Percentiles rank a stretch among this genome's conserved stretches.
Evolutionary conservation across 2,797 vertebrate genomes (phyloP).

Genomic region (Hoplostethus atlanticus): DNA sequence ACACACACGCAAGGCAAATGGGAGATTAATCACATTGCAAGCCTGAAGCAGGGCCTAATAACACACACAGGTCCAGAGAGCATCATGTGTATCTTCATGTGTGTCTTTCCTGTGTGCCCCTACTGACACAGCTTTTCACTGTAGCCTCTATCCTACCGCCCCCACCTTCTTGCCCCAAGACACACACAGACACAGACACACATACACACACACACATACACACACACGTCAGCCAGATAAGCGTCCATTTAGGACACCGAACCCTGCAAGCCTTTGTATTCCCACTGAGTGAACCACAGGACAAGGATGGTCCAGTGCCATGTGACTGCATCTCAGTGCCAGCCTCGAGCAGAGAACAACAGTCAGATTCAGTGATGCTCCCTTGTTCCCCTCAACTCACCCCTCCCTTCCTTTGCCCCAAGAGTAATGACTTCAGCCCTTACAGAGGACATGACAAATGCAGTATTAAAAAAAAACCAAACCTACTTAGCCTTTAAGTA

Average conservation of each 20-base stretch:
- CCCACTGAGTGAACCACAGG: slow-evolving; percentile 69
- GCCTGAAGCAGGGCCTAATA: slow-evolving; percentile 48
- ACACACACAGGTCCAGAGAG: background rate
- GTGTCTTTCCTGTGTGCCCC: slow-evolving; percentile 13
- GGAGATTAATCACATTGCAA: slow-evolving; percentile 60
- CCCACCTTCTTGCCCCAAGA: background rate
- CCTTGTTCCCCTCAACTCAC: slow-evolving; percentile 39
- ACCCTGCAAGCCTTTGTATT: slow-evolving; percentile 66
- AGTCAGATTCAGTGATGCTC: slow-evolving; percentile 71
- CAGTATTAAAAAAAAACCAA: slow-evolving; percentile 24
- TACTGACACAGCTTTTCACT: background rate
- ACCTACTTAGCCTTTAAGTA: slow-evolving; percentile 14
- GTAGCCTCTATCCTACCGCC: background rate
- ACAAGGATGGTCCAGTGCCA: slow-evolving; percentile 62
- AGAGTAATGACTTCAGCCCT: slow-evolving; percentile 38
- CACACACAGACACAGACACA: slow-evolving; percentile 10
- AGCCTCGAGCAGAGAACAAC: slow-evolving; percentile 73
- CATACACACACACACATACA: slow-evolving; percentile 7
- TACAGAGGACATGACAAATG: slow-evolving; percentile 41
- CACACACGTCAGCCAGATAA: slow-evolving; percentile 43
- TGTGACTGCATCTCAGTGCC: slow-evolving; percentile 74
- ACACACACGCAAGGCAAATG: slow-evolving; percentile 36
- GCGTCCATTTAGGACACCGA: slow-evolving; percentile 53
- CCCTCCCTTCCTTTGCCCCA: slow-evolving; percentile 36
- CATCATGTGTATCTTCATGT: slow-evolving; percentile 28